Percentiles rank a stretch among this genome's conserved stretches.
phyloP scores from a whole-genome alignment of 2,888 invertebrate species.

The Rhodophaea formosa region DNA sequence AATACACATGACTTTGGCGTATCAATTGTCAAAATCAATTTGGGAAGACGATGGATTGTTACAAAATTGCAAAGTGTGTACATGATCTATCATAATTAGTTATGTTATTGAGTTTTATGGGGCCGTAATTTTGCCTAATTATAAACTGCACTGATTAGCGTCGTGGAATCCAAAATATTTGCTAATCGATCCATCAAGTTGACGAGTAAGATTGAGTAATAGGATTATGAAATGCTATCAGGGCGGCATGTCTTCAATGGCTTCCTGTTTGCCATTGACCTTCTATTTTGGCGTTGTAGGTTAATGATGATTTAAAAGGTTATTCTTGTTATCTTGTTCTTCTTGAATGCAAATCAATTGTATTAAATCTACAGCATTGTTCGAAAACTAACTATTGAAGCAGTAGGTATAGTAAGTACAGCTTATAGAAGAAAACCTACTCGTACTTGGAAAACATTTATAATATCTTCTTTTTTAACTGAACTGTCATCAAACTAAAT shows the following conservation, averaged over 20 bases:
- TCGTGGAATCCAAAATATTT: slow-evolving; percentile 9
- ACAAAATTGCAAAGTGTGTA: not conserved
- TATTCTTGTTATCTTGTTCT: no score
- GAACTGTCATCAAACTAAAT: no score
- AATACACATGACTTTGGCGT: not conserved
- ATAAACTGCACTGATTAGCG: not conserved
- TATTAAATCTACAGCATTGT: no score
- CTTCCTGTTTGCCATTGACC: slow-evolving; percentile 1
- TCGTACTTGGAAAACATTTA: no score
- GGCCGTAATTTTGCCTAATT: not conserved
- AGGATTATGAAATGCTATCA: not conserved
- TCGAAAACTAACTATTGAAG: no score
- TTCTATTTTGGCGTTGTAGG: not conserved
- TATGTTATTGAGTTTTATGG: not conserved
- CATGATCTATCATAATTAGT: not conserved
- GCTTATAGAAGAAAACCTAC: no score
- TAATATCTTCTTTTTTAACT: no score
- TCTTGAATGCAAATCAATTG: no score
- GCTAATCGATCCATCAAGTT: slow-evolving; percentile 2
- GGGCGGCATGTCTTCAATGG: not conserved
- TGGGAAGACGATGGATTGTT: not conserved
- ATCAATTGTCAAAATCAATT: not conserved
- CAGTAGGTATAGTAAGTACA: no score
- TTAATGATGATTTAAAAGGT: no score
- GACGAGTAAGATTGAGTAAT: slow-evolving; percentile 2